phyloP scores from a whole-genome alignment of 2,797 vertebrate species.

The Allobates femoralis region DNA sequence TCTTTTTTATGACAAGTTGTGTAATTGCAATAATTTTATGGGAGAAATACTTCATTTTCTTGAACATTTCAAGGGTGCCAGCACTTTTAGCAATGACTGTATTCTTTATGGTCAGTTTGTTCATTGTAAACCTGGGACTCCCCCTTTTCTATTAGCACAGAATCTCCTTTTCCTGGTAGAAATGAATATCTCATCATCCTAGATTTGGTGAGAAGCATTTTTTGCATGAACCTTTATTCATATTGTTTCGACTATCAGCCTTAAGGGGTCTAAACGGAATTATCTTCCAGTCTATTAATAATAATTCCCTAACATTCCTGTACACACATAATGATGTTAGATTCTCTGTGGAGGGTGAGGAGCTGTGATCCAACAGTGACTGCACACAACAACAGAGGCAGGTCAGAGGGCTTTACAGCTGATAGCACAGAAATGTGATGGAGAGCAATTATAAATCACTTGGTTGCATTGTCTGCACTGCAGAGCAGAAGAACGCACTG shows the following conservation, averaged over 20 bases:
- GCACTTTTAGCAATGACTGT: too few species aligned
- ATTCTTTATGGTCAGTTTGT: too few species aligned
- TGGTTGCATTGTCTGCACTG: conserved; percentile 12
- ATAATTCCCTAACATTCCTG: neutral
- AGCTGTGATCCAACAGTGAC: neutral
- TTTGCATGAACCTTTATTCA: neutral
- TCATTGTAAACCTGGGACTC: too few species aligned
- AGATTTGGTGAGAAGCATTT: neutral
- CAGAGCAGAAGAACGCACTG: conserved; percentile 10
- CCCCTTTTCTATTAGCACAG: too few species aligned
- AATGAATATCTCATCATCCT: too few species aligned
- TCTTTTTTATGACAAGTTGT: too few species aligned
- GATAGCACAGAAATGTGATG: conserved; percentile 47
- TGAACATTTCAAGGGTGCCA: too few species aligned
- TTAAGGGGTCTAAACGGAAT: neutral
- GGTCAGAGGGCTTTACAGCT: conserved; percentile 36
- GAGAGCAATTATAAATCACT: conserved; percentile 42
- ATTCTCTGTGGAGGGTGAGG: neutral
- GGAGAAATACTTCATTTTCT: too few species aligned
- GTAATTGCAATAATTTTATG: too few species aligned
- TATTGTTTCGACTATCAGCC: neutral
- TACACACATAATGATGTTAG: conserved; percentile 6
- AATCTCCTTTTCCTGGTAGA: too few species aligned
- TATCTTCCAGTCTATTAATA: neutral
- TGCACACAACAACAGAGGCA: conserved; percentile 4